These are phyloP conservation scores for Diarsia mendica DNA, from an alignment of 2,888 invertebrate species.

Conservation along the genomic window DNA sequence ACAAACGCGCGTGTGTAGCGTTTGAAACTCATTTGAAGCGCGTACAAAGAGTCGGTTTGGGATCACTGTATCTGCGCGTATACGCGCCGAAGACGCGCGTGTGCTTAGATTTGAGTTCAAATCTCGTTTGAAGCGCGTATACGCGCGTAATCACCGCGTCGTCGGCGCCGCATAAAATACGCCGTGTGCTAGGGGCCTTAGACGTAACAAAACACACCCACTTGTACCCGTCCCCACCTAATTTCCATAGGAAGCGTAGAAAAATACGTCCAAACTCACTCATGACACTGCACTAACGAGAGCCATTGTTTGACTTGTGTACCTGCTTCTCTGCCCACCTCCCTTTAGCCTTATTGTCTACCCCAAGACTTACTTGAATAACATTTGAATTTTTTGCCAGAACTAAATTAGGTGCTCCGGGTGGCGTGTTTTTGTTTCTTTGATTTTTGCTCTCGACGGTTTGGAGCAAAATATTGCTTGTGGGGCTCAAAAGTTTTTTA, in stretches of 20 bases:
- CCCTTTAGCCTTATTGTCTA: constrained; percentile 37
- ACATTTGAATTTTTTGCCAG: constrained; percentile 44
- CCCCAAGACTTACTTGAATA: constrained; percentile 42
- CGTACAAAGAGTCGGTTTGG: too few relatives aligned
- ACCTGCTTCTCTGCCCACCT: constrained; percentile 46
- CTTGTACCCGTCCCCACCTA: constrained; percentile 14
- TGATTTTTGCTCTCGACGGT: constrained; percentile 6
- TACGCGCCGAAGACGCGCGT: too few relatives aligned
- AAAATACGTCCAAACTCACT: constrained; percentile 56
- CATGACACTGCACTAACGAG: constrained; percentile 57
- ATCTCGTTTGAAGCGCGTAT: too few relatives aligned
- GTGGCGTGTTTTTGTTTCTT: constrained; percentile 10
- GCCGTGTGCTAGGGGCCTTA: too few relatives aligned
- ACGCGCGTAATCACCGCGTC: too few relatives aligned
- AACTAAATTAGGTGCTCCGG: constrained; percentile 22
- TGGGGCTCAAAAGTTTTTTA: not conserved
- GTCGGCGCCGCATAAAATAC: too few relatives aligned
- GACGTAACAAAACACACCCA: not conserved
- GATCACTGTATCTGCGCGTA: too few relatives aligned
- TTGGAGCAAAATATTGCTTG: not conserved
- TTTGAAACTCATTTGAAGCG: too few relatives aligned
- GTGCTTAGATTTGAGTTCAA: too few relatives aligned
- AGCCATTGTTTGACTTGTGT: constrained; percentile 57
- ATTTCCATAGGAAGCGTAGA: constrained; percentile 58
- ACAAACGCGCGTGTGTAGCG: too few relatives aligned